These are phyloP conservation scores for Nemapogon koenigi DNA, from an alignment of 2,888 invertebrate species.

Conservation along the genomic window DNA sequence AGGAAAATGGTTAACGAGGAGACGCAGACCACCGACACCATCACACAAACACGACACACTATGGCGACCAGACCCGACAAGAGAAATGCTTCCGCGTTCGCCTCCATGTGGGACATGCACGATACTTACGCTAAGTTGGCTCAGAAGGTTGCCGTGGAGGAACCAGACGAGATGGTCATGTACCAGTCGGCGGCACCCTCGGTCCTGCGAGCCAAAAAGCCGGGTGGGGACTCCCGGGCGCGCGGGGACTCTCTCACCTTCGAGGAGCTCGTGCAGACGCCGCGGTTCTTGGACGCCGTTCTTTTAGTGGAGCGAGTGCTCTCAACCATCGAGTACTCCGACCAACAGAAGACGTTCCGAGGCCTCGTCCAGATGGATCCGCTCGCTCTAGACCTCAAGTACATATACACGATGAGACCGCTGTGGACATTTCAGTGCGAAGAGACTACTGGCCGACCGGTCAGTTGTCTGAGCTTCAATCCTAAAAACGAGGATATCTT, in stretches of 20 bases:
- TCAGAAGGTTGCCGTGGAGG: constrained; percentile 26
- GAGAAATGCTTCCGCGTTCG: constrained; percentile 67
- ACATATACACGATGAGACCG: constrained; percentile 69
- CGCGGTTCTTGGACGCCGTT: constrained; percentile 67
- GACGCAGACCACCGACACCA: constrained; percentile 69
- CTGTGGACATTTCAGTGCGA: constrained; percentile 71
- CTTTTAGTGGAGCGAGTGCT: constrained; percentile 75
- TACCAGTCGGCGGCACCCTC: constrained; percentile 40
- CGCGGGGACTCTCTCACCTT: constrained; percentile 27
- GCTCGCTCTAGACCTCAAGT: constrained; percentile 67
- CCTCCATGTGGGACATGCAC: constrained; percentile 80
- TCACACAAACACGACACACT: constrained; percentile 71
- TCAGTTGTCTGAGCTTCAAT: constrained; percentile 72
- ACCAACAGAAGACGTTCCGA: constrained; percentile 74
- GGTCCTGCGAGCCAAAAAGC: constrained; percentile 33
- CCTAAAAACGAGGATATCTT: constrained; percentile 72
- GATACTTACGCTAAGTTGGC: constrained; percentile 68
- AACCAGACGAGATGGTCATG: constrained; percentile 52
- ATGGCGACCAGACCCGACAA: constrained; percentile 60
- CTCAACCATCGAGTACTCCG: constrained; percentile 69
- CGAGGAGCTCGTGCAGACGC: constrained; percentile 29
- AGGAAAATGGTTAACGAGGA: constrained; percentile 71
- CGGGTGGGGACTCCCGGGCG: not conserved
- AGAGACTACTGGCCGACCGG: constrained; percentile 58
- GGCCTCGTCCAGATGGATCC: constrained; percentile 70